phyloP scores from a whole-genome alignment of 2,797 vertebrate species.

The Monodelphis domestica region DNA sequence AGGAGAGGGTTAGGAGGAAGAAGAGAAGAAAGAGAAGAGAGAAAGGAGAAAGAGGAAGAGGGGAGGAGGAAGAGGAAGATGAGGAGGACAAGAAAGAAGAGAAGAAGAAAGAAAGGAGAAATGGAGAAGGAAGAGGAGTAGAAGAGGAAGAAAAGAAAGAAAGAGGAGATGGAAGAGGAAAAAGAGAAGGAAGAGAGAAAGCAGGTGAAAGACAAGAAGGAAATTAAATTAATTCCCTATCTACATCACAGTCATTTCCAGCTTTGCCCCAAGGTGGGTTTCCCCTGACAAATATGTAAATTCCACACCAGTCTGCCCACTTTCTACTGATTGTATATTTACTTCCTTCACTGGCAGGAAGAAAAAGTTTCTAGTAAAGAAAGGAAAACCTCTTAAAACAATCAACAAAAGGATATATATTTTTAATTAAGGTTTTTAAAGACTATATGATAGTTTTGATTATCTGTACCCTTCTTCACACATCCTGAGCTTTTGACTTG shows the following conservation, averaged over 20 bases:
- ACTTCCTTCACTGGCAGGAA: neutral
- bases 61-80: no score
- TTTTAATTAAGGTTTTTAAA: neutral
- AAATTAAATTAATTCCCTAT: neutral
- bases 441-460: neutral
- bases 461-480: neutral
- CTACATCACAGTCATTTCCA: neutral
- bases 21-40: no score
- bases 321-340: neutral
- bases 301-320: neutral
- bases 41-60: no score
- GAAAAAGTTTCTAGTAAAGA: neutral
- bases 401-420: neutral
- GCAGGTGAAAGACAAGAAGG: neutral
- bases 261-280: neutral
- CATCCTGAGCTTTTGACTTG: neutral
- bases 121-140: no score
- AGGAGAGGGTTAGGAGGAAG: no score
- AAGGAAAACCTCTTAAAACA: neutral
- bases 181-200: neutral
- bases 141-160: no score
- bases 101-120: no score
- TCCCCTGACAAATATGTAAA: neutral
- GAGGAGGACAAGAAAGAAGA: no score
- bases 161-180: neutral